These are phyloP conservation scores for Orthosia cruda DNA, from an alignment of 2,888 invertebrate genomes.

Conservation along the genomic window DNA sequence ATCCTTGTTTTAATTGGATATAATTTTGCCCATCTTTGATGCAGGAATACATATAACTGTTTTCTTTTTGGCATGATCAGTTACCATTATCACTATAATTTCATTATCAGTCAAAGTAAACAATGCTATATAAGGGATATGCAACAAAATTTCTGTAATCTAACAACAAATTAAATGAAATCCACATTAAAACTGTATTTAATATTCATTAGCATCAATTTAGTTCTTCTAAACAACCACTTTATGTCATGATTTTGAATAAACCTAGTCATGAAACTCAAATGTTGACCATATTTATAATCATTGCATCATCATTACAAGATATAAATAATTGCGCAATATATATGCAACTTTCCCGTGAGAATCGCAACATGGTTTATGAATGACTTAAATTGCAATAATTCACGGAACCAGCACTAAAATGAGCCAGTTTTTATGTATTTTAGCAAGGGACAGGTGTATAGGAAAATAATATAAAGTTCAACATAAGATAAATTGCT, in stretches of 20 bases:
- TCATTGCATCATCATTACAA: constrained; percentile 49
- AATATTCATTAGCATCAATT: neutral
- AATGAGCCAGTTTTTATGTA: neutral
- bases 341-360: constrained; percentile 2
- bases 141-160: neutral
- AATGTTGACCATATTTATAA: neutral
- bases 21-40: neutral
- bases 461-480: neutral
- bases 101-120: neutral
- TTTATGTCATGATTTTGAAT: neutral
- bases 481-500: neutral
- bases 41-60: neutral
- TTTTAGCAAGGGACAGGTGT: neutral
- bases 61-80: neutral
- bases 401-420: neutral
- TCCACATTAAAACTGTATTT: neutral
- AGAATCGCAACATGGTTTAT: neutral
- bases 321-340: constrained; percentile 52
- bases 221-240: neutral
- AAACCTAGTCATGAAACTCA: neutral
- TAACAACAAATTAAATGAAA: neutral
- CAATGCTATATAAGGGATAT: neutral
- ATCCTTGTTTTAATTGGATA: neutral
- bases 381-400: neutral
- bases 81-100: neutral